Evolutionary conservation across 2,797 vertebrate species (phyloP).

Genomic region (Ibycter americanus): DNA sequence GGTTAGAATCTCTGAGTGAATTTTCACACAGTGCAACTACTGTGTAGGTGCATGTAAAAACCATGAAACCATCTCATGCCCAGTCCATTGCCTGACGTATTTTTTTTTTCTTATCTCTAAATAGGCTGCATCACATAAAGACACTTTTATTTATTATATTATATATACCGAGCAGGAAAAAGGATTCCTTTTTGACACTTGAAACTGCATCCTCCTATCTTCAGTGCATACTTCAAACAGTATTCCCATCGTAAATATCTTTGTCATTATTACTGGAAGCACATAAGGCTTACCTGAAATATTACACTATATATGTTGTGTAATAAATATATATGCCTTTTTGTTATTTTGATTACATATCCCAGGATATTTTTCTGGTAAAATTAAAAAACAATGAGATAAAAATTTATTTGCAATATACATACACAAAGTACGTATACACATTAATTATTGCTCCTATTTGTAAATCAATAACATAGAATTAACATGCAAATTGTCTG

Average conservation of each 20-base stretch:
- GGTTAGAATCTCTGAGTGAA: not conserved
- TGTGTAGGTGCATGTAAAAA: not conserved
- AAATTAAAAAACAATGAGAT: not conserved
- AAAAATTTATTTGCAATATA: not conserved
- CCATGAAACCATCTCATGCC: fast-evolving
- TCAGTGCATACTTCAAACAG: not conserved
- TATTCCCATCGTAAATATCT: not conserved
- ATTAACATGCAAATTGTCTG: not conserved
- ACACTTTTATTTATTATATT: not conserved
- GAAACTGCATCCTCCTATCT: not conserved
- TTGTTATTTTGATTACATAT: not conserved
- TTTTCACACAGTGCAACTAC: not conserved
- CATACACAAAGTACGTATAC: not conserved
- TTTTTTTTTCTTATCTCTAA: not conserved
- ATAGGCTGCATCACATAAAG: not conserved
- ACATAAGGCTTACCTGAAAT: not conserved
- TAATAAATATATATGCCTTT: no score
- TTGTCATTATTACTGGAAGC: not conserved
- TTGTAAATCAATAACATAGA: not conserved
- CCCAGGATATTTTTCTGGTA: not conserved
- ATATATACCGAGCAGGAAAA: not conserved
- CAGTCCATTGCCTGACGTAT: not conserved
- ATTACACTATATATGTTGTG: no score
- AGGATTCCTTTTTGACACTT: not conserved
- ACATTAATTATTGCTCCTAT: not conserved